A percentile compares a stretch with the other conserved stretches of the same genome.
Evolutionary conservation across 35 echinoderm and acorn worm species (phyloP).

Genomic region (Chiridota heheva): DNA sequence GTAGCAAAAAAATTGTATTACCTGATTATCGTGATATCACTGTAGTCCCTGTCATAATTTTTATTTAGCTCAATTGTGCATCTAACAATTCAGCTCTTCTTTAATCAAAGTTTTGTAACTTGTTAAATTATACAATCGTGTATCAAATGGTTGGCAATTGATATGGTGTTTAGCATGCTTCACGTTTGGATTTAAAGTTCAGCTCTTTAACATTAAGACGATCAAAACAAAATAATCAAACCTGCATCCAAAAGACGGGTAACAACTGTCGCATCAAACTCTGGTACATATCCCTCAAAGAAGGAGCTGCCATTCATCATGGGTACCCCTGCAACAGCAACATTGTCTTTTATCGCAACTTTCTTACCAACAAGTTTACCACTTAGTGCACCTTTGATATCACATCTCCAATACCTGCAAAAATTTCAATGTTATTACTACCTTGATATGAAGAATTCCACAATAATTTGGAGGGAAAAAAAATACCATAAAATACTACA

Average conservation of each 20-base stretch:
- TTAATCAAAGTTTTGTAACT: background rate
- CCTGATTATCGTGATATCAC: no score
- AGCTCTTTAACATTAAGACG: background rate
- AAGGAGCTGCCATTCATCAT: conserved; percentile 58
- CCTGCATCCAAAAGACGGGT: conserved; percentile 74
- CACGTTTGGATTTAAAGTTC: background rate
- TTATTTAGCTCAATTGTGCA: no score
- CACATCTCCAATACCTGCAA: conserved; percentile 55
- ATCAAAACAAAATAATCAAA: conserved; percentile 15
- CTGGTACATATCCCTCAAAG: conserved; percentile 59
- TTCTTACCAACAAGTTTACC: conserved; percentile 62
- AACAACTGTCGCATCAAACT: conserved; percentile 71
- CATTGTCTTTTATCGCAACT: conserved; percentile 71
- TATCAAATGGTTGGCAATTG: background rate
- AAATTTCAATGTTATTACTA: no score
- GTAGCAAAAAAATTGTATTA: no score
- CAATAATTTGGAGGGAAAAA: no score
- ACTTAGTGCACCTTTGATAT: conserved; percentile 43
- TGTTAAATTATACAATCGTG: background rate
- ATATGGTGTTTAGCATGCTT: background rate
- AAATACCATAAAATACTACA: no score
- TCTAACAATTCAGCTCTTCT: background rate
- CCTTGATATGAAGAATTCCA: no score
- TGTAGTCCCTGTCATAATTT: no score
- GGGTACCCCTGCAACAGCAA: conserved; percentile 66